Evolutionary conservation across 2,888 invertebrate species (phyloP), one percentile per base, ranked within the genome.

Genomic region (Ceratothoa steindachneri): DNA sequence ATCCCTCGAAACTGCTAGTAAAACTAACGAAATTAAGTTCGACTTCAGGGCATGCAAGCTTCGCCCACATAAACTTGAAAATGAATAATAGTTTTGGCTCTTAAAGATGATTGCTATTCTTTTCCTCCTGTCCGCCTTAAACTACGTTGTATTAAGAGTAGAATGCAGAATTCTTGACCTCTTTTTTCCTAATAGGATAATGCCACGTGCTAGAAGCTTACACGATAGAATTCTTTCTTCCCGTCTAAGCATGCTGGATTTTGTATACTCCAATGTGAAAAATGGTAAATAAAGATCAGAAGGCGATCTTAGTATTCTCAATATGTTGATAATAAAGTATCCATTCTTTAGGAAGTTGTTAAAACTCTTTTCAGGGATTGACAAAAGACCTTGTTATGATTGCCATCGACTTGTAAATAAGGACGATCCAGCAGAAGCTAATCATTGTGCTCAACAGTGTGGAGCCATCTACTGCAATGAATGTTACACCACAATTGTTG

Each of bases 381-480:
- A 71, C 19, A 67, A 66, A 19, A 66, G 41, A 0, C 71, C 66
- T 9, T 71, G 71, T 28, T 71, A 65, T 41, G 24, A 71, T 3
- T 71, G 71, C 22, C 53, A 71, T 28, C 30, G 66, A 24, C 53
- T 71, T n/a, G 28, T 71, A 12, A 64, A 71, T 51, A 66, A 66
- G 29, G 27, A 30, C 7, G 52, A 64, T 30, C 41, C 51, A 60
- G 24, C 27, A 9, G 66, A 71, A 31, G 66, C 65, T 1, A 27
- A 31, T 12, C 30, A 24, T 7, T 71, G 71, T 41, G 66, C 66
- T 2, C 28, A 71, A 28, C 22, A 41, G 27, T 71, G 71, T 51
- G 71, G 71, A 31, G 71, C 71, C 9, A 22, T 41, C n/a, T 71
- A 71, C 51, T 71, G 71, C 52, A 65, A 64, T 19, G 22, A 51